Evolutionary conservation across 2,888 invertebrate genomes (phyloP).

Genomic region (Ptychoptera contaminata): DNA sequence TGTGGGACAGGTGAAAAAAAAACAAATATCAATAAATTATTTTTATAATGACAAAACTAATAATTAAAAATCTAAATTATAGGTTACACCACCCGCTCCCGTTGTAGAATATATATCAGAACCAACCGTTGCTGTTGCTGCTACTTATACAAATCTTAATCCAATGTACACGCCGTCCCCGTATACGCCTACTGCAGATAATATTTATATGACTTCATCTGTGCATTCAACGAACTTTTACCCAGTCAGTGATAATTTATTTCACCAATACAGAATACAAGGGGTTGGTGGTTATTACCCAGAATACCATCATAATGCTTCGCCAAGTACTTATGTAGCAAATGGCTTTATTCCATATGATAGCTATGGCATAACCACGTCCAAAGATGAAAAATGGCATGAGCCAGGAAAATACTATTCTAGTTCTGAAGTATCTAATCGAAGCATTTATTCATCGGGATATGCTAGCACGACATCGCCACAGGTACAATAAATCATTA

Average conservation of each 20-base stretch:
- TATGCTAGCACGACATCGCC: conserved; percentile 30
- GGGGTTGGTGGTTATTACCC: conserved; percentile 59
- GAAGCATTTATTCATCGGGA: conserved; percentile 22
- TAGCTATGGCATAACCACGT: conserved; percentile 35
- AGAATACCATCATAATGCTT: conserved; percentile 56
- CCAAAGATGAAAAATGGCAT: conserved; percentile 32
- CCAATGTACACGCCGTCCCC: conserved; percentile 62
- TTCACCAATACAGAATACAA: conserved; percentile 79
- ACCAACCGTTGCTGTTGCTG: conserved; percentile 45
- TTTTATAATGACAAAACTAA: not conserved
- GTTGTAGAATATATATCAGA: conserved; percentile 33
- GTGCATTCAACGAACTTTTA: conserved; percentile 53
- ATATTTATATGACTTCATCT: conserved; percentile 32
- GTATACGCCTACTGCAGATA: conserved; percentile 48
- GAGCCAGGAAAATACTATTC: conserved; percentile 37
- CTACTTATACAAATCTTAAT: conserved; percentile 64
- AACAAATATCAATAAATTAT: not conserved
- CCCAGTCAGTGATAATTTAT: conserved; percentile 69
- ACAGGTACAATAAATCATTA: conserved; percentile 18
- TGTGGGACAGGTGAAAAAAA: conserved; percentile 29
- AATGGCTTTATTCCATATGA: conserved; percentile 62
- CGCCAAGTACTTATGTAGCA: conserved; percentile 48
- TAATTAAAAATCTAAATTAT: not conserved
- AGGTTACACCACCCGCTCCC: conserved; percentile 25
- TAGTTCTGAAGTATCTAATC: conserved; percentile 32